Base-by-base conservation (phyloP, 2,113 vertebrate species). In the Dryoscopus gambensis region DNA sequence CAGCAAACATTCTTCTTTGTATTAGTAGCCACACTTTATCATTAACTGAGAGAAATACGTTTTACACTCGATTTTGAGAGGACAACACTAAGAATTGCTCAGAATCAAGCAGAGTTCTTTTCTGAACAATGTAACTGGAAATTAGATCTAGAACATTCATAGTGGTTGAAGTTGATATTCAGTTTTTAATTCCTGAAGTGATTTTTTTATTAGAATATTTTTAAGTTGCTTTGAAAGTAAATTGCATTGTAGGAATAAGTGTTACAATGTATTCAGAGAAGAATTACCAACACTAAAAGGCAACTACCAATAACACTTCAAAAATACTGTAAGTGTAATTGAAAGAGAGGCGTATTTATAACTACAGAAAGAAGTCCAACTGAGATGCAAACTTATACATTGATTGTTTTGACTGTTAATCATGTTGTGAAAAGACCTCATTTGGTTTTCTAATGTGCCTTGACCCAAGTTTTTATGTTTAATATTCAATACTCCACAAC, bases 31-130 rank as follows among this genome's bases (percentile, higher is more conserved):
- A 70, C 13, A 40, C 5, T n/a, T 11, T 13, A 37, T 15, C 5
- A 0, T 13, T 15, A 84, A 73, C 11, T 24, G 74, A 33, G 0
- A 3, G 8, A 85, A 89, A 21, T 40, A 7, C 0, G 5, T n/a
- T 82, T 42, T 56, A 55, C 33, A n/a, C 10, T 49, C 47, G 14
- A 56, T 67, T 94, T 87, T n/a, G 11, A 78, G 20, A 90, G 44
- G 15, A 63, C 35, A 83, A 49, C 24, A 52, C 5, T n/a, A 82
- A 67, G 13, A 77, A 53, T 13, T 60, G 28, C 47, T 65, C 40
- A 68, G 57, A 77, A 81, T 49, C 50, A 92, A 86, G 40, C 5
- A 77, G 9, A 86, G 69, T 1, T 42, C 3, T 39, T 40, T 78
- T 67, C 87, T 84, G 13, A 63, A 62, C 19, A 35, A 56, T 0